Evolutionary conservation across 2,797 vertebrate genomes (phyloP).

Genomic region (Sylvilagus floridanus): DNA sequence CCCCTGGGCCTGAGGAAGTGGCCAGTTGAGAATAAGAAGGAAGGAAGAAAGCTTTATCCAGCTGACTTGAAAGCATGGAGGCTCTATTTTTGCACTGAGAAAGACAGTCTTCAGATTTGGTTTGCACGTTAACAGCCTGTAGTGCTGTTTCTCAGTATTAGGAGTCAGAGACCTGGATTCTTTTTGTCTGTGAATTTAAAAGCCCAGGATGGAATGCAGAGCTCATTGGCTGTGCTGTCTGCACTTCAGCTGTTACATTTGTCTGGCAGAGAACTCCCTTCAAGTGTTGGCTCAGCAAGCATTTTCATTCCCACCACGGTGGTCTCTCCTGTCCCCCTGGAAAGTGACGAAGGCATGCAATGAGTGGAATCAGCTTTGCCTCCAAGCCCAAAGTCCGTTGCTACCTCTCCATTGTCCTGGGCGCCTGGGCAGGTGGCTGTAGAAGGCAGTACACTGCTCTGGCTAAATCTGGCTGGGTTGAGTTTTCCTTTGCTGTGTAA

Average conservation of each 20-base stretch:
- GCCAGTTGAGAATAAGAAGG: not conserved
- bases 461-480: not conserved
- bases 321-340: accelerated
- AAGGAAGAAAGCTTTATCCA: not conserved
- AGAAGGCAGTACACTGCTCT: not conserved
- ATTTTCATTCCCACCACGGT: not conserved
- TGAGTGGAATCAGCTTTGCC: not conserved
- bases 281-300: not conserved
- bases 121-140: not conserved
- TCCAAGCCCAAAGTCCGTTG: not conserved
- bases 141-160: not conserved
- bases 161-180: not conserved
- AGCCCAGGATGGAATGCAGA: not conserved
- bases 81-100: not conserved
- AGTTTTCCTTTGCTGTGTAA: not conserved
- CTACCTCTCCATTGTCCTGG: not conserved
- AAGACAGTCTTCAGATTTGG: not conserved
- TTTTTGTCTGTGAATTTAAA: conserved; percentile 14
- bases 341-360: not conserved
- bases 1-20: not conserved
- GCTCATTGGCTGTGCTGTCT: not conserved
- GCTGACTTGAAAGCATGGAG: not conserved
- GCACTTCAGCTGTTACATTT: not conserved
- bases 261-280: not conserved
- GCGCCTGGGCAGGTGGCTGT: not conserved